Evolutionary conservation across 2,888 invertebrate species (phyloP), one percentile per base, ranked within the genome.

Genomic region (Drosophila robusta): DNA sequence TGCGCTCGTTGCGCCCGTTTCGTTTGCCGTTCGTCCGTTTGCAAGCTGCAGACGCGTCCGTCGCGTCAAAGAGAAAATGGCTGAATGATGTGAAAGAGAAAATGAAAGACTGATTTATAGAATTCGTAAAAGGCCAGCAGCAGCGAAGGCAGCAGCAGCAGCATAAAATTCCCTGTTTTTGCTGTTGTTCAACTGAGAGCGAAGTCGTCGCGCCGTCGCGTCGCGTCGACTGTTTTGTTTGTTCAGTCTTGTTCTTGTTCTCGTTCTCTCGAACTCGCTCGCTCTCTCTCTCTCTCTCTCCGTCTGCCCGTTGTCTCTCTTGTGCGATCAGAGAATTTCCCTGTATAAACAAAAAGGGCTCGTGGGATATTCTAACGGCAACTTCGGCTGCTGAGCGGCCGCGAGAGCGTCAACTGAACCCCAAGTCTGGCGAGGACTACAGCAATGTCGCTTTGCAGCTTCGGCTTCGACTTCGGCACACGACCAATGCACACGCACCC

Each of bases 1-100:
- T 65, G 80, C 72, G 70, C 67, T 73, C 61, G 44, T 46, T 80
- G 61, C 56, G 61, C 58, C 77, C 77, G 79, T 65, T 78, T 69
- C 60, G 61, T 42, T 42, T 66, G 62, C 70, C 47, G 64, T 75
- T 74, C 88, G 80, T 66, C 69, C 79, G 76, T 60, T 69, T 76
- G 80, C 89, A 80, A 69, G 69, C 74, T 70, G 80, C 73, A 79
- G 70, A 74, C 80, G 83, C 91, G 91, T 90, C 91, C 91, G 91
- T 89, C 90, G 90, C 88, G 90, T 89, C 87, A 88, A 81, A 92
- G 91, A 90, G 90, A 91, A 92, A 92, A 90, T 90, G 89, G 87
- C 75, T 78, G 75, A 75, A 75, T 75, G 75, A 75, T 75, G 73
- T 78, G 78, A 78, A 75, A 75, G 75, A 75, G 75, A 75, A 75